Evolutionary conservation across 2,888 invertebrate genomes (phyloP), one percentile per base, ranked within the genome.

Genomic region (Cryptophagus acutangulus): DNA sequence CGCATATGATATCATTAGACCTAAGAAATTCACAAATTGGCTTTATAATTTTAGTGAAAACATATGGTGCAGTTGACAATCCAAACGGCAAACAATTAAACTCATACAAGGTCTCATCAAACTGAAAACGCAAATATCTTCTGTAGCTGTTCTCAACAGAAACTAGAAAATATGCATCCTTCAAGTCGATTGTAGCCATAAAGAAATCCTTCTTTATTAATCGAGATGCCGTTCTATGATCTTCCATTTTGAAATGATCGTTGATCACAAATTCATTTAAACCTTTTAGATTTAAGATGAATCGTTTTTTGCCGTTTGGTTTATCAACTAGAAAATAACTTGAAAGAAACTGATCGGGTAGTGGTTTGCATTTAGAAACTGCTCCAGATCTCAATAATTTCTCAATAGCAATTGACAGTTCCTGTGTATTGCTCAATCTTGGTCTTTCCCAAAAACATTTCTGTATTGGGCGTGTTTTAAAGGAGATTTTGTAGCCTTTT

Each of bases 201-300:
- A 31, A 42, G 12, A 10, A 26, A 13, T 33, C 26, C 13, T 16
- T 14, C 24, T 2, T 38, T n/a, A 55, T 39, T 14, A 57, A 28
- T 14, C 44, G 33, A 2, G 41, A 38, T 0, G 42, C 49, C 0
- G 53, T 51, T 34, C 44, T 39, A 24, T 38, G 41, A 39, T 54
- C 48, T 31, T 55, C 51, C 31, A 54, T 41, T 40, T 58, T 55
- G 26, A 58, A 57, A 42, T 58, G 52, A 8, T 41, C 14, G 2
- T 43, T 39, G n/a, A 26, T 10, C 10, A 57, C 29, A 39, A 37
- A 55, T 26, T 36, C 24, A 33, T 55, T 54, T n/a, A 54, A 17
- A 1, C 28, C 13, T 37, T 51, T 52, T 18, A 51, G 28, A 36
- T 43, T 43, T 17, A 43, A 33, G 15, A 43, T 43, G 20, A 41